Percentiles rank a stretch among this genome's conserved stretches.
Evolutionary conservation across 2,888 invertebrate genomes (phyloP).

Genomic region (Hydraecia micacea): DNA sequence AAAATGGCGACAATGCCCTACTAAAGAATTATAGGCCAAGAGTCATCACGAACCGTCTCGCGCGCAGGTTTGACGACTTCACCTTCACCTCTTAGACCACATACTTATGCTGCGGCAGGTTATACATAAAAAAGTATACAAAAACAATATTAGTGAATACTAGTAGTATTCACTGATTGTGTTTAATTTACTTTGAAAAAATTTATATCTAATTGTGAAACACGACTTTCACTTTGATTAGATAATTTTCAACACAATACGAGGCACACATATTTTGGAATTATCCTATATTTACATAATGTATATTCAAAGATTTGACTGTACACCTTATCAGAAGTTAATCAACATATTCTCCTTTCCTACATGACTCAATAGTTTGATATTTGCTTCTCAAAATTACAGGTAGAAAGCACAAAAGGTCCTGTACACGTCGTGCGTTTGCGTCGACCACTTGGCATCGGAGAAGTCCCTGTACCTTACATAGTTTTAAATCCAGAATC

Average conservation of each 20-base stretch:
- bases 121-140: no score
- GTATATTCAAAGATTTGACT: neutral
- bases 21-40: no score
- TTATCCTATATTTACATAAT: neutral
- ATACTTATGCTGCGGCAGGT: neutral
- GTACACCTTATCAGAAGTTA: neutral
- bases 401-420: conserved; percentile 79
- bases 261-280: neutral
- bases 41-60: no score
- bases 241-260: neutral
- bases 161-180: neutral
- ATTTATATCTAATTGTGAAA: neutral
- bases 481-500: conserved; percentile 69
- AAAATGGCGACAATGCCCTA: no score
- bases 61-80: no score
- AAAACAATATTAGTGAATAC: no score
- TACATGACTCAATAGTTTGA: neutral
- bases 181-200: neutral
- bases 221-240: neutral
- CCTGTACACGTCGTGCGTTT: conserved; percentile 77
- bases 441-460: conserved; percentile 76
- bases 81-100: neutral
- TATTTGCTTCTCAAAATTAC: conserved; percentile 12
- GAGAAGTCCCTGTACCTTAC: conserved; percentile 74
- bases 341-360: neutral